Evolutionary conservation across 2,113 vertebrate genomes (phyloP), one percentile per base, ranked within the genome.

Genomic region (Hemibagrus wyckioides): DNA sequence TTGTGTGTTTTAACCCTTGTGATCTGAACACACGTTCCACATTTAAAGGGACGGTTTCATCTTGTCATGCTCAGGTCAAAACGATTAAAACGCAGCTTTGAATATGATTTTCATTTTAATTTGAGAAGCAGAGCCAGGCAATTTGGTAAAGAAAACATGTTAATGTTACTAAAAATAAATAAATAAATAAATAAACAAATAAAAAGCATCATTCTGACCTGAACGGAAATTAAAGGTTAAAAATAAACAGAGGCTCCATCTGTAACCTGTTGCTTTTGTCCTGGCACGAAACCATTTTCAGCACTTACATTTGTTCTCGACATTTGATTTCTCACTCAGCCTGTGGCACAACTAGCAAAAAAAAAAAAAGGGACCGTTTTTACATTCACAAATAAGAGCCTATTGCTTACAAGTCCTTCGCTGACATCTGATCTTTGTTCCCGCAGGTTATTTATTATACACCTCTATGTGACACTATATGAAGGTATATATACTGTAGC

Each of bases 321-420:
- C 54, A 80, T 90, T 92, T 85, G 54, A 86, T 92, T 84, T 87
- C 87, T 85, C 75, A 56, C 81, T 86, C 4, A 52, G 63, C 80
- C 75, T 80, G 67, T 83, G 83, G 50, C 83, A 88, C 87, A 75
- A 79, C 69, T 59, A 82, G 73, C 56, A 33, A 84, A 81, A 21
- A 41, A 54, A 41, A 28, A 48, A n/a, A 50, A 50, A 76, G 8
- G 30, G 23, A 17, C 6, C 39, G 67, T n/a, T 76, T 88, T 85
- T 81, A 65, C 67, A 89, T 91, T 88, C 33, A 86, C 75, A 83
- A 50, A 41, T 41, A 48, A 85, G 80, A 90, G 82, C 56, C 79
- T 90, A 83, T 73, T 84, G 33, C 65, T 73, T 69, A 76, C 57
- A 87, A 76, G 73, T 56, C 80, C 83, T 67, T 88, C 69, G 25